phyloP scores from a whole-genome alignment of 2,888 invertebrate species.

The Acrobasis suavella region DNA sequence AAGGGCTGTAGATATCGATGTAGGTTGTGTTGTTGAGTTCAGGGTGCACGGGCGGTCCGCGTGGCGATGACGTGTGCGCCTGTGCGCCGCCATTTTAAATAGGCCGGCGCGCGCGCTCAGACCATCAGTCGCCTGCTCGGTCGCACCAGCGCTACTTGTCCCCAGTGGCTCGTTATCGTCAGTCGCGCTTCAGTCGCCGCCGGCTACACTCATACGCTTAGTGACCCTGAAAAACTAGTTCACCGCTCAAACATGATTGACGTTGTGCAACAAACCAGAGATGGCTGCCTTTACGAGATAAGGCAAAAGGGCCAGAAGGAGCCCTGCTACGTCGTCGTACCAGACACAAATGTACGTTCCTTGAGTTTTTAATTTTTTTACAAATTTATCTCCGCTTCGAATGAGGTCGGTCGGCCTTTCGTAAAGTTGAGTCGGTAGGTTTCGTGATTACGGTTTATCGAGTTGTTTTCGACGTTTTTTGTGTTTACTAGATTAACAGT shows the following conservation, averaged over 20 bases:
- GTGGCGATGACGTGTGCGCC: conserved; percentile 75
- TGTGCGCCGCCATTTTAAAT: conserved; percentile 77
- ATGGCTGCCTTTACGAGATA: conserved; percentile 85
- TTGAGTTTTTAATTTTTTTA: conserved; percentile 33
- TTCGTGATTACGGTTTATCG: conserved; percentile 14
- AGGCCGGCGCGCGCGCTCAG: conserved; percentile 79
- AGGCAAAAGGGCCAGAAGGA: conserved; percentile 85
- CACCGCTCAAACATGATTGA: conserved; percentile 66
- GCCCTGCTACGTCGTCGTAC: conserved; percentile 87
- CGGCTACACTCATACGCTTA: conserved; percentile 48
- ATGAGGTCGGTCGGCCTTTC: conserved; percentile 10
- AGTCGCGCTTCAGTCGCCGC: conserved; percentile 53
- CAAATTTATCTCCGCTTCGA: conserved; percentile 22
- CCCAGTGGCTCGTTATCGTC: conserved; percentile 43
- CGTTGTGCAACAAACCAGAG: conserved; percentile 67
- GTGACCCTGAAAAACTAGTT: conserved; percentile 54
- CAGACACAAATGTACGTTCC: conserved; percentile 84
- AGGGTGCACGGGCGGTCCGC: conserved; percentile 73
- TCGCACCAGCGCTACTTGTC: conserved; percentile 33
- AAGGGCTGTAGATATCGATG: conserved; percentile 62
- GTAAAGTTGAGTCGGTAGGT: conserved; percentile 17
- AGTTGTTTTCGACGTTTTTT: conserved; percentile 13
- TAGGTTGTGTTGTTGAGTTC: conserved; percentile 64
- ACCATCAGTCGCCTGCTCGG: conserved; percentile 84
- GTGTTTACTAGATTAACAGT: background rate